Evolutionary conservation across 1,140 invertebrate genomes (phyloP).

Genomic region (Orussus abietinus): DNA sequence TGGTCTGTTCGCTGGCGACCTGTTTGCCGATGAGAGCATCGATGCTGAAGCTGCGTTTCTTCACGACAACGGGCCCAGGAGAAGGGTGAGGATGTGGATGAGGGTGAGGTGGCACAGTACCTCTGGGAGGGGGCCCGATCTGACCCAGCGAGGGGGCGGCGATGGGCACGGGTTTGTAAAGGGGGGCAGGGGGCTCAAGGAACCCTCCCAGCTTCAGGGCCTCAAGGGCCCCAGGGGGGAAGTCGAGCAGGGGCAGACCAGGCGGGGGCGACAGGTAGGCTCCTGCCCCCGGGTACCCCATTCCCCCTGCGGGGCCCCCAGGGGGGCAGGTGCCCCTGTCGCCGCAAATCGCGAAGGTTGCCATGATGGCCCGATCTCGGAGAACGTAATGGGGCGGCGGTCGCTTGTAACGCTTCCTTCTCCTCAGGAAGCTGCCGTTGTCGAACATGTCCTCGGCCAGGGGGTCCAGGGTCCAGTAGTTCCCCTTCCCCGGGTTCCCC

Average conservation of each 20-base stretch:
- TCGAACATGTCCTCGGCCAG: slow-evolving; percentile 99
- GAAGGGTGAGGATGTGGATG: slow-evolving; percentile 5
- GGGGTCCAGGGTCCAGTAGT: slow-evolving; percentile 98
- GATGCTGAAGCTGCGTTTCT: slow-evolving; percentile 54
- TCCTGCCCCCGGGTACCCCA: slow-evolving; percentile 38
- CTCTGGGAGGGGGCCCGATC: slow-evolving; percentile 23
- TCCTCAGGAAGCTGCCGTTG: slow-evolving; percentile 93
- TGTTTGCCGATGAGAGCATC: slow-evolving; percentile 55
- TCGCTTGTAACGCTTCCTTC: slow-evolving; percentile 93
- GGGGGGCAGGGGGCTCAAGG: slow-evolving; percentile 38
- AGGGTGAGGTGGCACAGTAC: too few species aligned
- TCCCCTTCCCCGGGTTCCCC: slow-evolving; percentile 97
- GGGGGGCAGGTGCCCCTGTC: slow-evolving; percentile 35
- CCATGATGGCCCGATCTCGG: slow-evolving; percentile 51
- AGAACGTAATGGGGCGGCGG: slow-evolving; percentile 63
- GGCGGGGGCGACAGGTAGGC: slow-evolving; percentile 49
- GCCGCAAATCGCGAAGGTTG: slow-evolving; percentile 49
- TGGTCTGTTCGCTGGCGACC: slow-evolving; percentile 33
- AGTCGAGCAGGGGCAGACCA: slow-evolving; percentile 49
- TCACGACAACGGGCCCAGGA: slow-evolving; percentile 25
- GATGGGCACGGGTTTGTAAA: slow-evolving; percentile 54
- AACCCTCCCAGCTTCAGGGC: slow-evolving; percentile 50
- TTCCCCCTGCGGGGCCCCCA: slow-evolving; percentile 17
- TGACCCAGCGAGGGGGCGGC: slow-evolving; percentile 37
- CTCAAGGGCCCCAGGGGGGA: slow-evolving; percentile 51